A percentile compares a stretch with the other conserved stretches of the same genome.
Conservation (phyloP, 2,113 vertebrate genomes). For the Halichoeres trimaculatus region DNA sequence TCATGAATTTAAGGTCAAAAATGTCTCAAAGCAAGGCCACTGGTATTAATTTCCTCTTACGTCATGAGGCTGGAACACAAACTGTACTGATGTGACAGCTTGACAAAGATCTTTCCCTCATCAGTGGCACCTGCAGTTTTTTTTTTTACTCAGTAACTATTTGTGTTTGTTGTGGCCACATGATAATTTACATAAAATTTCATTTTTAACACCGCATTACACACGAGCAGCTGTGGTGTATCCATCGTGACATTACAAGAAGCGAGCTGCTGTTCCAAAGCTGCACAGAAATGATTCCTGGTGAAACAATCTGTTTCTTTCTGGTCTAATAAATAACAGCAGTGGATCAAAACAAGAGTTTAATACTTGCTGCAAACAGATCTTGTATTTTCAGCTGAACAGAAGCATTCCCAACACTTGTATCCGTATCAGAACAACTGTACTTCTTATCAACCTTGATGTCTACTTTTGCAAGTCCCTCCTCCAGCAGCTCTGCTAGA, state of each 20-base stretch:
- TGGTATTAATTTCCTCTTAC: too few relatives aligned
- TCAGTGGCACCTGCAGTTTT: too few relatives aligned
- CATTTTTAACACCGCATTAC: neutral
- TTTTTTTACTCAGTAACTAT: neutral
- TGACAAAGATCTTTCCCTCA: too few relatives aligned
- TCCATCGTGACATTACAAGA: neutral
- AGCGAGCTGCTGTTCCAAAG: too few relatives aligned
- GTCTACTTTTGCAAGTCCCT: slow-evolving; percentile 17
- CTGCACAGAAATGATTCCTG: neutral
- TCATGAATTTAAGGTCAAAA: too few relatives aligned
- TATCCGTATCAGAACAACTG: neutral
- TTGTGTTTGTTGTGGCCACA: neutral
- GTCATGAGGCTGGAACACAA: too few relatives aligned
- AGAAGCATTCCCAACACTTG: neutral
- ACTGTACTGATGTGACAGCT: too few relatives aligned
- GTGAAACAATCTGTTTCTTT: neutral
- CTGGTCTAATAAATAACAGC: neutral
- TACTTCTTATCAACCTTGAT: slow-evolving; percentile 12
- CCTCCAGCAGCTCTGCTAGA: slow-evolving; percentile 13
- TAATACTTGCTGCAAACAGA: neutral
- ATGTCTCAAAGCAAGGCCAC: too few relatives aligned
- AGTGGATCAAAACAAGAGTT: neutral
- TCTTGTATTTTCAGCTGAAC: neutral
- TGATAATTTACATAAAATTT: neutral
- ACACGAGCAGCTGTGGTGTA: too few relatives aligned